Evolutionary conservation across 2,113 vertebrate species (phyloP).

Genomic region (Larimichthys polyactis): DNA sequence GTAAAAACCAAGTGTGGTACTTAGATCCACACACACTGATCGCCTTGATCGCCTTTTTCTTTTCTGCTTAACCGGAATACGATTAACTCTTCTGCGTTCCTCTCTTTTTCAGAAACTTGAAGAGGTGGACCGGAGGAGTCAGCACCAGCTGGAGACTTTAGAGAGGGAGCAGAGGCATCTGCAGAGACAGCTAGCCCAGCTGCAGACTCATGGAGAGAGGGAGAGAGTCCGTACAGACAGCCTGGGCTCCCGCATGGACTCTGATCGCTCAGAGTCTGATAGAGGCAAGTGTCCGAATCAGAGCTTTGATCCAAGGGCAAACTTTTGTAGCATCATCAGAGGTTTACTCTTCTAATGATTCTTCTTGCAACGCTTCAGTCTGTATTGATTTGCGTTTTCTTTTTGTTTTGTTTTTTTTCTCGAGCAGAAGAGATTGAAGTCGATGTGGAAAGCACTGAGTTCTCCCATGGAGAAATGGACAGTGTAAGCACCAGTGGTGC

Average conservation of each 20-base stretch:
- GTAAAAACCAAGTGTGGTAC: background rate
- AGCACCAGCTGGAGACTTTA: conserved; percentile 94
- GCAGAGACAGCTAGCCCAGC: conserved; percentile 93
- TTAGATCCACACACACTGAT: background rate
- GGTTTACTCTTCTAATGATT: too few species aligned
- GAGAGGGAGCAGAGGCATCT: conserved; percentile 95
- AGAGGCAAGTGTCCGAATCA: conserved; percentile 84
- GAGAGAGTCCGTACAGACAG: conserved; percentile 92
- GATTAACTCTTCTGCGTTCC: background rate
- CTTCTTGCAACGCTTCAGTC: background rate
- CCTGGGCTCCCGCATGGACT: conserved; percentile 90
- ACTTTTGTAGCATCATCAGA: background rate
- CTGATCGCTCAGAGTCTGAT: conserved; percentile 95
- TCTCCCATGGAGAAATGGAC: conserved; percentile 98
- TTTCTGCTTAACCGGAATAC: background rate
- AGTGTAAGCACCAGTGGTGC: conserved; percentile 94
- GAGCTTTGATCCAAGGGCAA: background rate
- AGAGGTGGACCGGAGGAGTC: conserved; percentile 92
- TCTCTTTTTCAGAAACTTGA: conserved; percentile 91
- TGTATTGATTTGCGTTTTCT: background rate
- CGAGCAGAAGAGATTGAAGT: conserved; percentile 96
- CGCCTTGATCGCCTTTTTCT: background rate
- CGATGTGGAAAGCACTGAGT: conserved; percentile 97
- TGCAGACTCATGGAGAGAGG: conserved; percentile 88
- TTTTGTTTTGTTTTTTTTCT: conserved; percentile 14